A percentile compares a stretch with the other conserved stretches of the same genome.
phyloP scores from a whole-genome alignment of 2,888 invertebrate species.

The Leptinotarsa peninsularis region DNA sequence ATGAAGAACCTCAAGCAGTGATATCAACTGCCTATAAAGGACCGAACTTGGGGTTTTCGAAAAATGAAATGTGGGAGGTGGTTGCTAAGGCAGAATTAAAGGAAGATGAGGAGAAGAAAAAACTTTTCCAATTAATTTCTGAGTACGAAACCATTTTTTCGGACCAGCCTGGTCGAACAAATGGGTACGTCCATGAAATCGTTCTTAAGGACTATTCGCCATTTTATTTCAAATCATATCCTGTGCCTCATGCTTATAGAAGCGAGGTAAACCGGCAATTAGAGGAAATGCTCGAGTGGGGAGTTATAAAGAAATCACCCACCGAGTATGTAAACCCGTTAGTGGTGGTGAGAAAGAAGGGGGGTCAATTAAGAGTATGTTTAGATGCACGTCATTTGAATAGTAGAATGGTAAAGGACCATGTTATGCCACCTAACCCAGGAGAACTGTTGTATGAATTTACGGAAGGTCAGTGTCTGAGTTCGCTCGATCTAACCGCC shows the following conservation, averaged over 20 bases:
- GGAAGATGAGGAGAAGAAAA: background rate
- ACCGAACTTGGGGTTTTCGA: background rate
- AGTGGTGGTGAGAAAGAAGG: background rate
- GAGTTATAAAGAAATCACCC: constrained; percentile 6
- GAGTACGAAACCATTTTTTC: background rate
- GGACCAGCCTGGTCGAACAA: background rate
- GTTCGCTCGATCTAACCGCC: constrained; percentile 6
- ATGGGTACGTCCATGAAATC: background rate
- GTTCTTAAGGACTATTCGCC: background rate
- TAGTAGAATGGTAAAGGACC: background rate
- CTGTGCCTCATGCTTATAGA: background rate
- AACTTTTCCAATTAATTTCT: background rate
- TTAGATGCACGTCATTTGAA: constrained; percentile 19
- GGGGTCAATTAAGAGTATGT: background rate
- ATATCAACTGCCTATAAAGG: background rate
- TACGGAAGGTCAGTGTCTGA: constrained; percentile 18
- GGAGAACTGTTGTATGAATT: constrained; percentile 15
- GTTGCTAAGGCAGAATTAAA: background rate
- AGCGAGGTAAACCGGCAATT: constrained; percentile 1
- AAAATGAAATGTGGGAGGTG: background rate
- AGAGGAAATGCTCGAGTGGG: constrained; percentile 16
- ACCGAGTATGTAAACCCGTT: constrained; percentile 23
- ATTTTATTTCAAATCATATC: constrained; percentile 24
- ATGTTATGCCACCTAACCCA: constrained; percentile 3
- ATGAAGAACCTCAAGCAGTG: background rate